Percentiles rank a stretch among this genome's conserved stretches.
phyloP scores from a whole-genome alignment of 2,888 invertebrate species.

The Lasioglossum vierecki region DNA sequence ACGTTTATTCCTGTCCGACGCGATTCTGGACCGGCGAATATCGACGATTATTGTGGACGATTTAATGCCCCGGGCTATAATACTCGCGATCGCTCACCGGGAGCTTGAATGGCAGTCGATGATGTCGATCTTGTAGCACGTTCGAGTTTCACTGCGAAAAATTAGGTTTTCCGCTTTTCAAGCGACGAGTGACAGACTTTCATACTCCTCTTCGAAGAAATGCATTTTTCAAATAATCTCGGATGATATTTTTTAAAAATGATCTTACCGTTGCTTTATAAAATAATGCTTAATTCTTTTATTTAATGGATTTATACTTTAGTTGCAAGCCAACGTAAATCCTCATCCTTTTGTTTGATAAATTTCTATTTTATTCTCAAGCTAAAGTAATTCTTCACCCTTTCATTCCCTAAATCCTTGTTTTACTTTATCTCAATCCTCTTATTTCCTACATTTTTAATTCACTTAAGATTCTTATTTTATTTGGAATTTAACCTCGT shows the following conservation, averaged over 20 bases:
- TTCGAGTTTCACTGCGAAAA: background rate
- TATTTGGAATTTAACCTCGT: no score
- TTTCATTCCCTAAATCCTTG: background rate
- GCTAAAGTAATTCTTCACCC: background rate
- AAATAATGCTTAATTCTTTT: no score
- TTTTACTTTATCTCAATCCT: background rate
- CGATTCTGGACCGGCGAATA: background rate
- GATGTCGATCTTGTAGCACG: background rate
- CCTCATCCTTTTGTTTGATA: no score
- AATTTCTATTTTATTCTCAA: background rate
- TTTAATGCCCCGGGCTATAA: background rate
- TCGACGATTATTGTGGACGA: background rate
- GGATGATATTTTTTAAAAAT: background rate
- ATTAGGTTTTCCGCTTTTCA: background rate
- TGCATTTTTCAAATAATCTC: background rate
- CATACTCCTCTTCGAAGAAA: background rate
- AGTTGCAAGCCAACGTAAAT: no score
- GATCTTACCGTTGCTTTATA: background rate
- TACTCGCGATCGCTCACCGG: background rate
- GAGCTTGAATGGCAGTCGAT: background rate
- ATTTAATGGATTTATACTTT: no score
- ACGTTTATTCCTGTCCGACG: slow-evolving; percentile 9
- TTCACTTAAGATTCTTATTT: background rate
- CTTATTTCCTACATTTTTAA: background rate
- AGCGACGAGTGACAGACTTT: background rate